These are phyloP conservation scores for Mamestra brassicae DNA, from an alignment of 2,888 invertebrate genomes.

Conservation along the genomic window DNA sequence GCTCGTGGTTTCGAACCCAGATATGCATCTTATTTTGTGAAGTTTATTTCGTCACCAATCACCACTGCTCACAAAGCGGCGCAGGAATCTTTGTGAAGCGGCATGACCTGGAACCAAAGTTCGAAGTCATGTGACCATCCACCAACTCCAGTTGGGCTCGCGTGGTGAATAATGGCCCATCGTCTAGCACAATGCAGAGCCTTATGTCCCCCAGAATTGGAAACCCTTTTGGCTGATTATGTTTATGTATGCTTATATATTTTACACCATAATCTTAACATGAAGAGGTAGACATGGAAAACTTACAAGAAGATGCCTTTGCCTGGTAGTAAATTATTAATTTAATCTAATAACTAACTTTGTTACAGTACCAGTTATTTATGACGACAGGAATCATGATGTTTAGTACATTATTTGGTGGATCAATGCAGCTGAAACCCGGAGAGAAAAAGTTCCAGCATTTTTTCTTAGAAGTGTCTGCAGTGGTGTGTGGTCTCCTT, in stretches of 20 bases:
- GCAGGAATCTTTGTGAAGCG: not conserved
- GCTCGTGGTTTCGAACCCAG: not conserved
- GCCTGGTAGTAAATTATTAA: not conserved
- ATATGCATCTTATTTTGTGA: not conserved
- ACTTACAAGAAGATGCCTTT: too few species aligned
- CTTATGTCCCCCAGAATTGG: not conserved
- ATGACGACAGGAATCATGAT: conserved; percentile 56
- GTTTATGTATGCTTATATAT: not conserved
- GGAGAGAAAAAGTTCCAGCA: conserved; percentile 40
- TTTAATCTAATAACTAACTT: not conserved
- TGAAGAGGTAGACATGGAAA: not conserved
- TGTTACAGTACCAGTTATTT: conserved; percentile 56
- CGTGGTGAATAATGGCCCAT: not conserved
- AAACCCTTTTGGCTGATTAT: not conserved
- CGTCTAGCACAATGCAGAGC: not conserved
- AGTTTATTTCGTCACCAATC: not conserved
- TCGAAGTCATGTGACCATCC: not conserved
- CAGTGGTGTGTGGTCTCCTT: not conserved
- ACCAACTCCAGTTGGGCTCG: not conserved
- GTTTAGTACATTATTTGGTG: conserved; percentile 58
- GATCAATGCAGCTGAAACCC: conserved; percentile 34
- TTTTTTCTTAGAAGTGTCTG: conserved; percentile 22
- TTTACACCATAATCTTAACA: not conserved
- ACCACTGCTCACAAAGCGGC: not conserved
- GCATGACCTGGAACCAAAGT: not conserved